Percentiles rank a stretch among this genome's conserved stretches.
Evolutionary conservation across 2,113 vertebrate species (phyloP).

Genomic region (Himantopus leucocephalus): DNA sequence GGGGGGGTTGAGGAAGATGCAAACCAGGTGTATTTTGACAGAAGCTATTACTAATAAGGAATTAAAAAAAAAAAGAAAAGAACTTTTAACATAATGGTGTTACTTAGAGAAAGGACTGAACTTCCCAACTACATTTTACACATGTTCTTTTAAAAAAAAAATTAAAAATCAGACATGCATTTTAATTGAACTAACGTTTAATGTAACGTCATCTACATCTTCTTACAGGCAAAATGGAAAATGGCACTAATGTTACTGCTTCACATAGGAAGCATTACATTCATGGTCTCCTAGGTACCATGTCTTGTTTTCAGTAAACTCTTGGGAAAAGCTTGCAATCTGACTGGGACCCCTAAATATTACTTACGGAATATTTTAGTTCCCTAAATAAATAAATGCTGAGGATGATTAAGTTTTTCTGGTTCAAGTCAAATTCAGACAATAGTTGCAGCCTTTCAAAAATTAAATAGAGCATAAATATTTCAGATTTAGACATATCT

Average conservation of each 20-base stretch:
- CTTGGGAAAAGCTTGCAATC: not conserved
- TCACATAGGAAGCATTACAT: not conserved
- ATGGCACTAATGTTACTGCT: not conserved
- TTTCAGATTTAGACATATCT: not conserved
- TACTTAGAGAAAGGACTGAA: not conserved
- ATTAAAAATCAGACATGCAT: not conserved
- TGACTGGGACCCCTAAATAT: not conserved
- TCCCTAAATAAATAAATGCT: not conserved
- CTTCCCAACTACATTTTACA: not conserved
- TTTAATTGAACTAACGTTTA: slow-evolving; percentile 15
- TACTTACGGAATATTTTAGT: not conserved
- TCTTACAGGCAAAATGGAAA: not conserved
- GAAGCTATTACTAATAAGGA: not conserved
- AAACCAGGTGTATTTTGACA: not conserved
- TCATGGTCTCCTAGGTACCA: not conserved
- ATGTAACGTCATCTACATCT: not conserved
- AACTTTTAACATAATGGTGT: not conserved
- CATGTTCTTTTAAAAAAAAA: not conserved
- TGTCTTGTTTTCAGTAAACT: not conserved
- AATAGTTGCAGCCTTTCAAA: not conserved
- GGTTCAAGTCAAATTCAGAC: not conserved
- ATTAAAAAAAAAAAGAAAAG: not conserved
- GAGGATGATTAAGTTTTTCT: not conserved
- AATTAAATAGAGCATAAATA: not conserved
- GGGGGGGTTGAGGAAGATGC: not conserved